phyloP scores from a whole-genome alignment of 2,797 vertebrate genomes.

The Glossophaga mutica region DNA sequence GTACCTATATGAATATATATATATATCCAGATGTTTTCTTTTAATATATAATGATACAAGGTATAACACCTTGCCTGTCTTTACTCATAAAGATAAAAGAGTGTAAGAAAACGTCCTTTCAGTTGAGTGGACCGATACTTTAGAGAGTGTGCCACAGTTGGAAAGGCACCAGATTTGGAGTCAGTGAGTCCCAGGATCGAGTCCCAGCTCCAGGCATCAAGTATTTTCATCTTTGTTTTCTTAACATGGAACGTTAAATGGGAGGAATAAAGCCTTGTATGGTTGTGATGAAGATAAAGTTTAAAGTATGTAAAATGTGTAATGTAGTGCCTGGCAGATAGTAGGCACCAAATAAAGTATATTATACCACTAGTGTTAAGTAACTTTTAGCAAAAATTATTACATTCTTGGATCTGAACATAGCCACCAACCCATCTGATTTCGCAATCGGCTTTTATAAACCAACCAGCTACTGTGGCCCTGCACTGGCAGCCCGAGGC shows the following conservation, averaged over 20 bases:
- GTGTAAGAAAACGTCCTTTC: neutral
- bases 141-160: neutral
- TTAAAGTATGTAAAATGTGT: neutral
- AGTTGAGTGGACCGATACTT: neutral
- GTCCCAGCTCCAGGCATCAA: neutral
- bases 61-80: neutral
- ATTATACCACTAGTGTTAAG: neutral
- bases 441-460: neutral
- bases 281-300: neutral
- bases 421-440: neutral
- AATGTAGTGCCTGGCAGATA: neutral
- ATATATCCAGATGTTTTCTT: neutral
- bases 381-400: neutral
- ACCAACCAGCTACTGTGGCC: too few species aligned
- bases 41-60: neutral
- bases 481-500: accelerated
- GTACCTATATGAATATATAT: neutral
- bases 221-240: neutral
- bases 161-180: neutral
- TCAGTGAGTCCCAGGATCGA: neutral
- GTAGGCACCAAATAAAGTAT: neutral
- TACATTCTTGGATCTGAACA: neutral
- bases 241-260: neutral
- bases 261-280: neutral
- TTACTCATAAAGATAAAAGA: neutral